These are phyloP conservation scores for Isoperla grammatica DNA, from an alignment of 2,888 invertebrate species.

Conservation along the genomic window DNA sequence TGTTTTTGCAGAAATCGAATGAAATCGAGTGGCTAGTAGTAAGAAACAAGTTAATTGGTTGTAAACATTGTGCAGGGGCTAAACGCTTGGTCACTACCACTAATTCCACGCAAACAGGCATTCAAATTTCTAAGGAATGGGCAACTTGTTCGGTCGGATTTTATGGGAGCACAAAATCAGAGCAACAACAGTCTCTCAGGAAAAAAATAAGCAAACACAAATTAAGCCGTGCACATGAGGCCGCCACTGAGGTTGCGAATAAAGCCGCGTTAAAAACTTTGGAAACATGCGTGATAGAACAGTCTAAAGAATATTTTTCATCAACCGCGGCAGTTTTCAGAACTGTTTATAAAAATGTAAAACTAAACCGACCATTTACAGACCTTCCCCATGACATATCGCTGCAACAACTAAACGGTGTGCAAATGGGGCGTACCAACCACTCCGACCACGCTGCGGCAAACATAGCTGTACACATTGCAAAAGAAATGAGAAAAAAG, in stretches of 20 bases:
- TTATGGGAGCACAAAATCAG: background rate
- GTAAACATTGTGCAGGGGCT: background rate
- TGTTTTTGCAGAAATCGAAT: background rate
- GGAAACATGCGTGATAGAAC: background rate
- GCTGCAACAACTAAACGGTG: background rate
- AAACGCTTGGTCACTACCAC: background rate
- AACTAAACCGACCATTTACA: background rate
- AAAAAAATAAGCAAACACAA: background rate
- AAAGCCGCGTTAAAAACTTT: background rate
- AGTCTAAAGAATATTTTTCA: background rate
- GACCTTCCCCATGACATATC: background rate
- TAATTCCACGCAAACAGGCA: background rate
- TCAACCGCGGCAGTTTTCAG: conserved; percentile 1
- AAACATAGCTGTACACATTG: background rate
- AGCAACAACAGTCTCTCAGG: background rate
- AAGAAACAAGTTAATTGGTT: conserved; percentile 1
- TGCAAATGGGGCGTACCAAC: background rate
- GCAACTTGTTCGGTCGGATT: background rate
- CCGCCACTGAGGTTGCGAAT: background rate
- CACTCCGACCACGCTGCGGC: background rate
- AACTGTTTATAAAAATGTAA: background rate
- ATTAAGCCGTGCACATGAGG: background rate
- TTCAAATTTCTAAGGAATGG: background rate
- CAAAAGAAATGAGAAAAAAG: background rate
- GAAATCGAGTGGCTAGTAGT: background rate